These are phyloP conservation scores for Zosterops lateralis DNA, from an alignment of 2,113 vertebrate genomes.

Conservation along the genomic window DNA sequence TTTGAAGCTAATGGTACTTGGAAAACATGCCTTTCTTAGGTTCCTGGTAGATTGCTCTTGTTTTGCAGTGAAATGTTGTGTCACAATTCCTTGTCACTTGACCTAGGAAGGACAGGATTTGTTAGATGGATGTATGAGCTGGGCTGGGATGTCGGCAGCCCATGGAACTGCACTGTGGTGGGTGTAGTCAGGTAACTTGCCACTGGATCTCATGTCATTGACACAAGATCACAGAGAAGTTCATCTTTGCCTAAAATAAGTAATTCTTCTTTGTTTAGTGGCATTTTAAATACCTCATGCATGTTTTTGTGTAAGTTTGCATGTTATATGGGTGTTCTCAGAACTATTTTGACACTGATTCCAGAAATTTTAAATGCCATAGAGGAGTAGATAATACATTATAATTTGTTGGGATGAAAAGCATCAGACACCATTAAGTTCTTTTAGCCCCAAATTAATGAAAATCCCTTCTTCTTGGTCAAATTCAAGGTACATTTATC, in stretches of 20 bases:
- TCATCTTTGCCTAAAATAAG: neutral
- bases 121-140: neutral
- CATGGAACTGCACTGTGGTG: neutral
- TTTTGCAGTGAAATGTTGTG: neutral
- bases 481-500: neutral
- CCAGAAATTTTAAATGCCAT: neutral
- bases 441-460: neutral
- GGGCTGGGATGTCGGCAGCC: neutral
- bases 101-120: neutral
- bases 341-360: neutral
- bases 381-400: neutral
- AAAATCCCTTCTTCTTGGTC: neutral
- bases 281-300: neutral
- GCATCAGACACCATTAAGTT: neutral
- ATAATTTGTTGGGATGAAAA: neutral
- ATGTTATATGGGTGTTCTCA: neutral
- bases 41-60: neutral
- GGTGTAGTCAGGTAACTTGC: neutral
- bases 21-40: neutral
- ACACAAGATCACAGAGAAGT: neutral
- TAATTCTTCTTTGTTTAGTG: neutral
- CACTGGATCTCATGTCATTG: neutral
- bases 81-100: neutral
- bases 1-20: neutral
- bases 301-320: neutral